phyloP scores from a whole-genome alignment of 2,888 invertebrate genomes.

The Drosophila mettleri region DNA sequence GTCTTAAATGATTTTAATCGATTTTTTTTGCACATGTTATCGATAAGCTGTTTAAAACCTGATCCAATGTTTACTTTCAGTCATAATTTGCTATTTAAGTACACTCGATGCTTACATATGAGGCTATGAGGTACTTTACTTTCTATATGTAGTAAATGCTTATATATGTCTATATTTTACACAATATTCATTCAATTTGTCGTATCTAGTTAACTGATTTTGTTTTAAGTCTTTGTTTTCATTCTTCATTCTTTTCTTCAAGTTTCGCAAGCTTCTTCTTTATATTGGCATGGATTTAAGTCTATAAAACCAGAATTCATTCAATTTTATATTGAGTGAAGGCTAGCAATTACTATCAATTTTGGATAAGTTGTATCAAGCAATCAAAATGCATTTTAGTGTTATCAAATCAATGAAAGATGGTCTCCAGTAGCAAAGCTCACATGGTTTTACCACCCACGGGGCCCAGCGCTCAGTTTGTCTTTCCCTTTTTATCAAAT shows the following conservation, averaged over 20 bases:
- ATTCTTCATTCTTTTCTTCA: too few relatives aligned
- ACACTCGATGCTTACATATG: background rate
- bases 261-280: too few relatives aligned
- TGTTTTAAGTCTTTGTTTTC: background rate
- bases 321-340: too few relatives aligned
- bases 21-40: background rate
- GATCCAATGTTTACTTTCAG: background rate
- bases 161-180: too few relatives aligned
- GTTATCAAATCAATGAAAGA: background rate
- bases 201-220: too few relatives aligned
- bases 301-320: too few relatives aligned
- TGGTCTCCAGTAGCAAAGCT: background rate
- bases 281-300: too few relatives aligned
- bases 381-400: background rate
- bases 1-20: background rate
- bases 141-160: too few relatives aligned
- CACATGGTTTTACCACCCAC: background rate
- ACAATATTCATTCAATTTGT: too few relatives aligned
- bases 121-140: too few relatives aligned
- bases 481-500: slow-evolving; percentile 8
- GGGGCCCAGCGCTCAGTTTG: background rate
- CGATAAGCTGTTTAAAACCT: background rate
- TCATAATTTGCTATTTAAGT: background rate
- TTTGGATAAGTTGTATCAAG: too few relatives aligned
- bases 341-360: too few relatives aligned